Base-by-base conservation (phyloP, 1,140 invertebrate species). In the Andricus grossulariae region DNA sequence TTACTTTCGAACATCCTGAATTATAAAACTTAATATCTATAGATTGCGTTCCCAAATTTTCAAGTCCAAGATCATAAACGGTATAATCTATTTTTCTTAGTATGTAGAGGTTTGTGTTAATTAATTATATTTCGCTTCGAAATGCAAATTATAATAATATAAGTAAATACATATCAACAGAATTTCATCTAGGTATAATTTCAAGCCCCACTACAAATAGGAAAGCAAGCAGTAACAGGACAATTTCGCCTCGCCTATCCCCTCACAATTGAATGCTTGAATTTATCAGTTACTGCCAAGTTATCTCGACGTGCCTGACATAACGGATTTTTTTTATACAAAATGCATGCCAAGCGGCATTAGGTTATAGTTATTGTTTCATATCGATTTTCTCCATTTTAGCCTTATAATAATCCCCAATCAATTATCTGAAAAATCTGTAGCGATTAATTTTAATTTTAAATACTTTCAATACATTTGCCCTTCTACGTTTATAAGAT, bases 181-280 rank as follows among this genome's bases (percentile, higher is more conserved):
- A 66, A 66, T 66, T 25, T n/a, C 16, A 66, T 66, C 12, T 66
- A 66, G 13, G 16, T 15, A 32, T 32, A 39, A 66, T 66, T n/a
- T 66, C 55, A 45, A 39, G n/a, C 25, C 3, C 25, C n/a, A 39
- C 25, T 32, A 10, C 57, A 66, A 39, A 66, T 66, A 12, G 25
- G 25, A 66, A 66, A 39, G 15, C 15, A n/a, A 54, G 18, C 52
- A 54, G 32, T 66, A 45, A 66, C 57, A 32, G 15, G 57, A 60
- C 25, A 60, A 32, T 32, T 60, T 32, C 57, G 32, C 21, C 32
- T 32, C 21, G 57, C 57, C 57, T 60, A 60, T 60, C 57, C 21
- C 57, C 57, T 60, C 21, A 25, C 57, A 60, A 60, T 60, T 19
- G 19, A 60, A 60, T 60, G 57, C 25, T 60, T 32, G 21, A 60